Evolutionary conservation across 2,113 vertebrate species (phyloP), one percentile per base, ranked within the genome.

Genomic region (Turnix velox): DNA sequence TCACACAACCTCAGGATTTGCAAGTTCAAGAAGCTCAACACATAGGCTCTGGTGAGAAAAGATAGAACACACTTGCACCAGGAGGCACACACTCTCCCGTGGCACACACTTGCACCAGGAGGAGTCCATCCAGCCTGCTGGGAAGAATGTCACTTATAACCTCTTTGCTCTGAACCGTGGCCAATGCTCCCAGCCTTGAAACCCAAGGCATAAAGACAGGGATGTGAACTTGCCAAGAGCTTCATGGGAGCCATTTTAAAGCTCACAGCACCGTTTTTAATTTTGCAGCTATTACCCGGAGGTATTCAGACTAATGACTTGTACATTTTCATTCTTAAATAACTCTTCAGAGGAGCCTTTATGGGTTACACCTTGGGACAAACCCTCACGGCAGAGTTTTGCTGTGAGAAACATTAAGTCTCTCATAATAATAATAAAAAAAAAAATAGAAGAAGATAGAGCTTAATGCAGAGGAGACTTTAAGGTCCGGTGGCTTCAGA

Each of bases 1-100:
- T 49, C 46, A 15, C 8, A n/a, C 46, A 28, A 1, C 18, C 3
- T 4, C 17, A 58, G 19, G 54, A 28, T 76, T 72, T 91, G 45
- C 24, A 39, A 18, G 31, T 28, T 73, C 10, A 19, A 13, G 51
- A 66, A 12, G 17, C 22, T 55, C 17, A 59, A 7, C 15, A 10
- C 23, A 12, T 23, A 55, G 20, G 39, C 55, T 68, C 24, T 12
- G 5, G 30, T 5, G 28, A 42, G 37, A 9, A 17, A 37, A 69
- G 35, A 84, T n/a, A 59, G 80, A 57, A 20, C 78, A 33, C 75
- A 82, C 49, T 91, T 51, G 63, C 0, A 14, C 4, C 25, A 30
- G 93, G 92, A 96, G 82, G 92, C n/a, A n/a, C n/a, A n/a, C n/a
- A n/a, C 37, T 40, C n/a, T 76, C 31, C 31, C 7, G 54, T 6